These are phyloP conservation scores for Bombus pascuorum DNA, from an alignment of 1,140 invertebrate species.

Conservation along the genomic window DNA sequence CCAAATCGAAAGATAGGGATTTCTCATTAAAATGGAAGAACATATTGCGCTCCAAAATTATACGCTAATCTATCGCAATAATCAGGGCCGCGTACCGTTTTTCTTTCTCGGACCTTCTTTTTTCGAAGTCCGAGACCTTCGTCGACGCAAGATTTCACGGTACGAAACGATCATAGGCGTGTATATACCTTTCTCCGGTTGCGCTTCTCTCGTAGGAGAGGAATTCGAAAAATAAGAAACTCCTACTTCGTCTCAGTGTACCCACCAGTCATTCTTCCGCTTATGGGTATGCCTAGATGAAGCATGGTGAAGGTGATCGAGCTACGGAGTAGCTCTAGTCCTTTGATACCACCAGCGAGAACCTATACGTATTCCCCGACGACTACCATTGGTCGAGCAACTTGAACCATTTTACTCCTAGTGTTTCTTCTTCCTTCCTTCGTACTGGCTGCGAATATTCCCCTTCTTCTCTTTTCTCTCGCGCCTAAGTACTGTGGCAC, in stretches of 20 bases:
- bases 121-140: not conserved
- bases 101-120: too few species aligned
- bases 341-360: conserved; percentile 10
- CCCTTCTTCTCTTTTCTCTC: not conserved
- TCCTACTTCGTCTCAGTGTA: not conserved
- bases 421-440: conserved; percentile 16
- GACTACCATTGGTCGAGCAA: conserved; percentile 33
- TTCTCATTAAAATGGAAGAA: conserved; percentile 58
- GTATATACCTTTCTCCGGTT: not conserved
- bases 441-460: not conserved
- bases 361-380: not conserved
- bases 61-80: not conserved
- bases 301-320: conserved; percentile 52
- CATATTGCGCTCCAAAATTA: conserved; percentile 34
- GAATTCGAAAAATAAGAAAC: conserved; percentile 10
- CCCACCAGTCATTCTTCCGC: not conserved
- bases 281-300: conserved; percentile 30
- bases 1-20: conserved; percentile 58
- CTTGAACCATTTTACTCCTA: conserved; percentile 31
- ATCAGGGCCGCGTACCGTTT: conserved; percentile 1
- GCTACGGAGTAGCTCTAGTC: conserved; percentile 20
- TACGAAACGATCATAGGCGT: too few species aligned
- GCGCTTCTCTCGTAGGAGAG: not conserved
- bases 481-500: conserved; percentile 31
- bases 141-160: not conserved